These are phyloP conservation scores for Tenthredo amoena DNA, from an alignment of 2,888 invertebrate species.

Conservation along the genomic window DNA sequence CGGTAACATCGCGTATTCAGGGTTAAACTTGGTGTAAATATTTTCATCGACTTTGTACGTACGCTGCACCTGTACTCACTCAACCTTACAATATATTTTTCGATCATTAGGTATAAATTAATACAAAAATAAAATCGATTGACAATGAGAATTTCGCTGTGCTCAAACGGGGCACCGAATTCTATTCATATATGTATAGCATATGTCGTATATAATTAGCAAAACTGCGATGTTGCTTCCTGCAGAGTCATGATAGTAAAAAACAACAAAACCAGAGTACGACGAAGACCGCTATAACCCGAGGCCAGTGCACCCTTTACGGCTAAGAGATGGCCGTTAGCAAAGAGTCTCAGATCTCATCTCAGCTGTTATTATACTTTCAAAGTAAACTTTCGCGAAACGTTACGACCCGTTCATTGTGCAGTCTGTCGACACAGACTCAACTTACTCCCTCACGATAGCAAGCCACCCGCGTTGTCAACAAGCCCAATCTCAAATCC, in stretches of 20 bases:
- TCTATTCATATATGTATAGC: background rate
- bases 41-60: background rate
- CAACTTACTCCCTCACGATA: constrained; percentile 11
- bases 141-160: background rate
- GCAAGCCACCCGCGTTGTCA: constrained; percentile 32
- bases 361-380: constrained; percentile 44
- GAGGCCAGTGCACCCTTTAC: constrained; percentile 48
- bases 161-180: background rate
- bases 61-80: background rate
- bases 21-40: constrained; percentile 20
- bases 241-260: background rate
- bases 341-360: constrained; percentile 29
- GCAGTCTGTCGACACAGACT: constrained; percentile 15
- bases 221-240: constrained; percentile 21
- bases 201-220: constrained; percentile 47
- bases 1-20: background rate
- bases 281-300: background rate
- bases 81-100: background rate
- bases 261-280: background rate
- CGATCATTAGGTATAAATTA: background rate
- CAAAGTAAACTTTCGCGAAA: constrained; percentile 44
- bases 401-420: constrained; percentile 9
- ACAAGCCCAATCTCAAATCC: constrained; percentile 24
- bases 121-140: constrained; percentile 5
- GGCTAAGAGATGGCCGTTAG: constrained; percentile 12